These are phyloP conservation scores for Mormyrus proboscirostris DNA, from an alignment of 2,797 vertebrate genomes.

Conservation along the genomic window DNA sequence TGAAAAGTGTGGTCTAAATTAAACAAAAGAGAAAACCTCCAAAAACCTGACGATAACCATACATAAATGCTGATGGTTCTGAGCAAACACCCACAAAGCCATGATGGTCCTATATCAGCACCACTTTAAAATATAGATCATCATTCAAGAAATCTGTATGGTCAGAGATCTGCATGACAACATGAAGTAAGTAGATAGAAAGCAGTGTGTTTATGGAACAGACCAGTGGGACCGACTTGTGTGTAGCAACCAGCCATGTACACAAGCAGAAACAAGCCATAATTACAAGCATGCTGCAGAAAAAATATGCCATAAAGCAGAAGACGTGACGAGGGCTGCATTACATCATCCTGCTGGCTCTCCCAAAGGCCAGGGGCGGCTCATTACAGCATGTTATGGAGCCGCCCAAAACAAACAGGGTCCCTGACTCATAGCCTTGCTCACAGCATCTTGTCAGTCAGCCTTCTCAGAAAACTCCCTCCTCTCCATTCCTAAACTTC, in stretches of 20 bases:
- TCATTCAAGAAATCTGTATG: background rate
- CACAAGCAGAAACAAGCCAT: slow-evolving; percentile 14
- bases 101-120: background rate
- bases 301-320: slow-evolving; percentile 30
- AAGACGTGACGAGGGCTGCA: slow-evolving; percentile 12
- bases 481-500: slow-evolving; percentile 34
- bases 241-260: slow-evolving; percentile 17
- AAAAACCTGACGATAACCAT: background rate
- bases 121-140: background rate
- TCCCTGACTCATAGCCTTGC: slow-evolving; percentile 35
- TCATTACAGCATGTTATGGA: background rate
- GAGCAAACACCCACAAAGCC: background rate
- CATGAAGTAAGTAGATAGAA: background rate
- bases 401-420: slow-evolving; percentile 58
- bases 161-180: background rate
- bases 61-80: background rate
- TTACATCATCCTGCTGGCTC: background rate
- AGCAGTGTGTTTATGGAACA: background rate
- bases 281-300: slow-evolving; percentile 35
- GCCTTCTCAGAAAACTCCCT: slow-evolving; percentile 20
- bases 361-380: background rate
- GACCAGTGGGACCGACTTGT: background rate
- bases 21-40: background rate
- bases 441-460: background rate
- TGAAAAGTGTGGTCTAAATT: background rate